phyloP scores from a whole-genome alignment of 1,140 invertebrate species.

The Drosophila baimaii region DNA sequence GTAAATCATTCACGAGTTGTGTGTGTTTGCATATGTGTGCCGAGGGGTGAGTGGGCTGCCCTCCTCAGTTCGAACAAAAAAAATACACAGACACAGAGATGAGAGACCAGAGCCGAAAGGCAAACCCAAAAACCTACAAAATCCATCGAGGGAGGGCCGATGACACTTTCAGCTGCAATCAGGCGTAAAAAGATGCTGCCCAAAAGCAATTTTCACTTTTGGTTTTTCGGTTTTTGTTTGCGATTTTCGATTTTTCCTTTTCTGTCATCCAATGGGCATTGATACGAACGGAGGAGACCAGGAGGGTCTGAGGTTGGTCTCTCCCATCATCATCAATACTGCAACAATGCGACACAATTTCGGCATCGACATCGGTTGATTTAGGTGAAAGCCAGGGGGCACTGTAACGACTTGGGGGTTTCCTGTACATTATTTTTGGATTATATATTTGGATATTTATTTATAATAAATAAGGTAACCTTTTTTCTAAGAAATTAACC shows the following conservation, averaged over 20 bases:
- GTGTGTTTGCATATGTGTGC: constrained; percentile 55
- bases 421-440: not conserved
- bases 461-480: fast-evolving
- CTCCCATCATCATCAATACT: constrained; percentile 73
- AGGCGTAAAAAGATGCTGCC: constrained; percentile 80
- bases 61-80: constrained; percentile 18
- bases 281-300: constrained; percentile 11
- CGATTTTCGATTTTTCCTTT: constrained; percentile 53
- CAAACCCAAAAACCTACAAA: constrained; percentile 37
- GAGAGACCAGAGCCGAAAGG: constrained; percentile 14
- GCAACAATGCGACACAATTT: constrained; percentile 76
- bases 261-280: constrained; percentile 30
- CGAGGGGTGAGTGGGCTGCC: constrained; percentile 37
- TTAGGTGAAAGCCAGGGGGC: constrained; percentile 8
- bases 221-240: constrained; percentile 58
- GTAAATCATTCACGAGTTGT: constrained; percentile 67
- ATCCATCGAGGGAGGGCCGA: constrained; percentile 32
- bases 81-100: constrained; percentile 1
- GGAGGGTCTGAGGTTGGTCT: constrained; percentile 30
- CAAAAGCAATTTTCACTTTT: constrained; percentile 77
- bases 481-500: not conserved
- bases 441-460: not conserved
- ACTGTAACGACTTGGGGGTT: not conserved
- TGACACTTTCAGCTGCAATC: constrained; percentile 71
- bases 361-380: constrained; percentile 20